Percentiles rank a stretch among this genome's conserved stretches.
Conservation (phyloP, 2,888 invertebrate species). For the Chaetoderma sp. region DNA sequence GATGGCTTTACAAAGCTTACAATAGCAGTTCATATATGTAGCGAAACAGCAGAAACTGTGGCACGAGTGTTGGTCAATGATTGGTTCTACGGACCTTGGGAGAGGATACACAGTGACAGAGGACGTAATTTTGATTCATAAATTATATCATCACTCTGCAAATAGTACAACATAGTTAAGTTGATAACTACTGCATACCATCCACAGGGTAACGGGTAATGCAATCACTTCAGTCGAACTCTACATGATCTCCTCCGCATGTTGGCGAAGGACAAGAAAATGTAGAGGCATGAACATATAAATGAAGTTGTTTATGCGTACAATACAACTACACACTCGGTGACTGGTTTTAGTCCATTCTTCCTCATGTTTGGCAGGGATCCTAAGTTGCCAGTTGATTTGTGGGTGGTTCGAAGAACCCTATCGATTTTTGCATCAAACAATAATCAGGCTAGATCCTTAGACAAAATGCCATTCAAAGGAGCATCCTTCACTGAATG, state of each 20-base stretch:
- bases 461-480: slow-evolving; percentile 4
- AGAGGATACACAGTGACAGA: slow-evolving; percentile 2
- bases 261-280: not conserved
- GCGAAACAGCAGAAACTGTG: not conserved
- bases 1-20: slow-evolving; percentile 3
- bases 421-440: no score
- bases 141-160: not conserved
- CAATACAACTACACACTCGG: not conserved
- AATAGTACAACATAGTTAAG: not conserved
- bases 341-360: slow-evolving; percentile 2
- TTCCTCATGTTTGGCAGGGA: slow-evolving; percentile 3
- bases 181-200: not conserved
- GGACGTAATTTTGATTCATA: not conserved
- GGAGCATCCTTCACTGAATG: no score
- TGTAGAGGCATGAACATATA: not conserved
- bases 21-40: not conserved
- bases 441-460: slow-evolving; percentile 21
- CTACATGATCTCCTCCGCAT: not conserved
- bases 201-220: not conserved
- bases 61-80: slow-evolving; percentile 11
- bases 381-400: not conserved
- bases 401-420: no score
- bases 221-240: not conserved
- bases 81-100: not conserved
- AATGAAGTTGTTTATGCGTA: not conserved